Percentiles rank a stretch among this genome's conserved stretches.
Evolutionary conservation across 2,888 invertebrate genomes (phyloP).

Genomic region (Biston betularia): DNA sequence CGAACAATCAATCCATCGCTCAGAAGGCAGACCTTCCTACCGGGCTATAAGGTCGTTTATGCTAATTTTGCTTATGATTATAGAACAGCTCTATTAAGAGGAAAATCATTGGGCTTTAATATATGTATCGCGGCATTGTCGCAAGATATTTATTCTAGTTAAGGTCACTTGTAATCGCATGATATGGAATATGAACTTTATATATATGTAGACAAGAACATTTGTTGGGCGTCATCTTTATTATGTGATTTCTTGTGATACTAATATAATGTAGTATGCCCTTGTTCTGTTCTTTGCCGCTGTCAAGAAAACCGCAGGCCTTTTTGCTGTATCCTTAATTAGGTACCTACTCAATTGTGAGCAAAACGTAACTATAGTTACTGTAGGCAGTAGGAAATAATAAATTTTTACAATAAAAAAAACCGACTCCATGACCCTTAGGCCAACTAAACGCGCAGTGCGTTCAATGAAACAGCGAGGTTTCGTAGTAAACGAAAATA

Average conservation of each 20-base stretch:
- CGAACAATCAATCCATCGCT: no score
- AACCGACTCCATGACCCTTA: no score
- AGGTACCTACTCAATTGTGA: constrained; percentile 25
- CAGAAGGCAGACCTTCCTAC: no score
- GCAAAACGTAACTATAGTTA: constrained; percentile 34
- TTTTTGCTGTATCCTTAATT: constrained; percentile 25
- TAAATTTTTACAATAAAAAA: no score
- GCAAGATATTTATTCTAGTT: constrained; percentile 12
- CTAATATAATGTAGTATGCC: constrained; percentile 31
- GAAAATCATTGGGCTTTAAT: constrained; percentile 21
- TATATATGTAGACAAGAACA: background rate
- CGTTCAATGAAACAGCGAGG: no score
- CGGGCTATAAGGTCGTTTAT: no score
- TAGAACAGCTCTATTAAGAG: constrained; percentile 2
- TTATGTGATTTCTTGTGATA: constrained; percentile 29
- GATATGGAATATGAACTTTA: constrained; percentile 9
- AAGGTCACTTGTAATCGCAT: constrained; percentile 13
- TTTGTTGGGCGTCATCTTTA: constrained; percentile 3
- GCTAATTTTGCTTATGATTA: background rate
- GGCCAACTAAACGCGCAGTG: no score
- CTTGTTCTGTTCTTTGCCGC: constrained; percentile 31
- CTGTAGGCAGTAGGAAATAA: background rate
- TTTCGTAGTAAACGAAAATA: no score
- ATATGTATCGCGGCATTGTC: constrained; percentile 25
- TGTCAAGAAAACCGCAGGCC: constrained; percentile 41